Percentiles rank a stretch among this genome's conserved stretches.
Conservation (phyloP, 2,888 invertebrate genomes). For the Aleiodes leptofemur region DNA sequence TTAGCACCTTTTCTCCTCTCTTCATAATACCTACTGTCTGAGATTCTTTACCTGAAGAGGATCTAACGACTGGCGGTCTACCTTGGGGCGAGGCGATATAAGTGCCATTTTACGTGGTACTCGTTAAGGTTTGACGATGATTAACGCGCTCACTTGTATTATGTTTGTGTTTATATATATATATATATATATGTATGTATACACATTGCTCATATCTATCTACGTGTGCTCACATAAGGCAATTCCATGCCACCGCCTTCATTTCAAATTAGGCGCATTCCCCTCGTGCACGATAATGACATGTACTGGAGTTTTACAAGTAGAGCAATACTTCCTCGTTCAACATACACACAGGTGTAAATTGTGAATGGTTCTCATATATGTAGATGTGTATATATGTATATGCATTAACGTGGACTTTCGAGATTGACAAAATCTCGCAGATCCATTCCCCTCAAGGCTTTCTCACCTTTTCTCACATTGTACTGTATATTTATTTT, state of each 20-base stretch:
- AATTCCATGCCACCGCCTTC: conserved; percentile 20
- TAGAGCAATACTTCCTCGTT: conserved; percentile 28
- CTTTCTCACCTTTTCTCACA: not conserved
- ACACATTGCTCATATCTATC: not conserved
- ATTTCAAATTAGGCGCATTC: conserved; percentile 41
- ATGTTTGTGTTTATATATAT: too few relatives aligned
- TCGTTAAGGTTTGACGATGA: conserved; percentile 49
- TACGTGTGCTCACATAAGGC: conserved; percentile 13
- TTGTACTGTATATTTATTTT: not conserved
- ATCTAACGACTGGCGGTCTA: conserved; percentile 48
- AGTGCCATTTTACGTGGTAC: conserved; percentile 45
- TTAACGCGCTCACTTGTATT: conserved; percentile 44
- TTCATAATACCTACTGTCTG: conserved; percentile 21
- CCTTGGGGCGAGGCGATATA: conserved; percentile 42
- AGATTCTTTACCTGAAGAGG: conserved; percentile 41
- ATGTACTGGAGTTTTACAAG: conserved; percentile 9
- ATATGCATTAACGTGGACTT: not conserved
- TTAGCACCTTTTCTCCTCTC: not conserved
- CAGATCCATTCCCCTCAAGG: not conserved
- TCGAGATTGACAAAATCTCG: not conserved
- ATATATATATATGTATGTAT: not conserved
- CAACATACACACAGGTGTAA: conserved; percentile 16
- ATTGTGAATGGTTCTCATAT: conserved; percentile 4
- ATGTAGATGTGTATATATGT: not conserved
- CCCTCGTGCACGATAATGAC: conserved; percentile 32